phyloP scores from a whole-genome alignment of 35 echinoderm and acorn worm species.

The Acanthaster planci region DNA sequence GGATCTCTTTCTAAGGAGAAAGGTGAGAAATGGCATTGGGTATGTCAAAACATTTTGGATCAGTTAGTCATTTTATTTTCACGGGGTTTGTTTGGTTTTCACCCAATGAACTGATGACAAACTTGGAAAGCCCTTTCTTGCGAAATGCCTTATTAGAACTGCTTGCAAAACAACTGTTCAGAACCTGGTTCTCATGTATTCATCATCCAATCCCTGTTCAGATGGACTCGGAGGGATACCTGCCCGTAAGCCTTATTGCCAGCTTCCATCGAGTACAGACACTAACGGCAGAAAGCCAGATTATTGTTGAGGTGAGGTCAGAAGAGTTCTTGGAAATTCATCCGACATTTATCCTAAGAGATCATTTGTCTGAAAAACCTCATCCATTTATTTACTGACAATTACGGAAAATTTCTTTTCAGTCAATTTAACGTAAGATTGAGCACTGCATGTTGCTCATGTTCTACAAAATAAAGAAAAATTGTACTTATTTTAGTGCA shows the following conservation, averaged over 20 bases:
- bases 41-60: no score
- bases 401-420: no score
- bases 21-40: conserved; percentile 49
- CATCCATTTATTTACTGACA: no score
- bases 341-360: no score
- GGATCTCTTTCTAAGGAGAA: conserved; percentile 86
- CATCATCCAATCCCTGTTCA: conserved; percentile 37
- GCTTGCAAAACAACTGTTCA: neutral
- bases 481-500: no score
- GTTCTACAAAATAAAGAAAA: no score
- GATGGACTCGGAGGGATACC: conserved; percentile 95
- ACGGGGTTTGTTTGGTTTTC: no score
- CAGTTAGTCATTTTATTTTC: no score
- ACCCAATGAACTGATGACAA: neutral
- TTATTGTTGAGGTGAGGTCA: conserved; percentile 81
- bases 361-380: no score
- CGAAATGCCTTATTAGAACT: neutral
- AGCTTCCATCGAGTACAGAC: conserved; percentile 91
- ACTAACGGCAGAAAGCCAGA: conserved; percentile 56
- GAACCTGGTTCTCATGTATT: neutral
- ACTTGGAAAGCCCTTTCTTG: neutral
- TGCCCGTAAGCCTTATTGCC: conserved; percentile 86
- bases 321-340: no score
- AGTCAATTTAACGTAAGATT: no score
- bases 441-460: no score